Evolutionary conservation across 92 coral and sea anemone species (phyloP), one percentile per base, ranked within the genome.

Genomic region (Desmophyllum pertusum): DNA sequence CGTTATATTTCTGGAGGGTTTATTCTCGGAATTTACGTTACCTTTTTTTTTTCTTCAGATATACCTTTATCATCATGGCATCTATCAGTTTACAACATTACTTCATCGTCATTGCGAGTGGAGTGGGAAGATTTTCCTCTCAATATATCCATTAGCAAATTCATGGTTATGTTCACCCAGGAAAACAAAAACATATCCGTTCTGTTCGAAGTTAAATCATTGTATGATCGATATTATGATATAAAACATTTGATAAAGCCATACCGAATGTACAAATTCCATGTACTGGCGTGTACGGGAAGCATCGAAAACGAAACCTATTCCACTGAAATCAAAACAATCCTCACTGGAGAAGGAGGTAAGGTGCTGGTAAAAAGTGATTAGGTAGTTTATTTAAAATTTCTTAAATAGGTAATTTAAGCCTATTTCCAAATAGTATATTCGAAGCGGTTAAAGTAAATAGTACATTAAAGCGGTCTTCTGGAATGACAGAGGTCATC

Each of bases 41-140:
- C 17, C 38, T 45, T 39, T 31, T 51, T 6, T 50, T 75, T 75
- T 21, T 6, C 36, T 29, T 15, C 65, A 48, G 62, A 51, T 51
- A 21, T 15, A 6, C 42, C 15, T 18, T 31, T 50, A 25, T 31
- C 43, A 31, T 75, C 65, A 51, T 75, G 79, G 79, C 30, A 51
- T 75, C 1, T 75, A 31, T 50, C 79, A 51, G 79, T 75, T 31
- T 3, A 6, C 62, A 75, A 45, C 79, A 30, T 51, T 48, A 43
- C 79, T 18, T 50, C 79, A 30, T 75, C 79, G 7, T 75, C 79
- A 33, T 43, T 5, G 10, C 15, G 10, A 13, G 46, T 75, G 62
- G 65, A 75, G 65, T 75, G 79, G 79, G 15, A 42, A 35, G 40
- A 50, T 30, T 75, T 75, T 51, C 79, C 79, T 15, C 66, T 75